These are phyloP conservation scores for Drosophila bocki DNA, from an alignment of 1,140 invertebrate species.

Conservation along the genomic window DNA sequence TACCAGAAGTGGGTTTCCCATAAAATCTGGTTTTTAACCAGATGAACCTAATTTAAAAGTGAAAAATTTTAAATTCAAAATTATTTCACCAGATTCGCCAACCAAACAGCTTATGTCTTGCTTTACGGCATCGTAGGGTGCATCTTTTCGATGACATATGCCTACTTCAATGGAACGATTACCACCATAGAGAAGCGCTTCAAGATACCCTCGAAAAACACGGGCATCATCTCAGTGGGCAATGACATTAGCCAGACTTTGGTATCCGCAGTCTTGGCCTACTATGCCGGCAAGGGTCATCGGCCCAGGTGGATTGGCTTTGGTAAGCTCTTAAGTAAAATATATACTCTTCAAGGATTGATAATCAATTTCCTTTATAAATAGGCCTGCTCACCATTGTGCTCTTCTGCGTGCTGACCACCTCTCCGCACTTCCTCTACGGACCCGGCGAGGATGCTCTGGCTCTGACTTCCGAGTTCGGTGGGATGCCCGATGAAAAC, in stretches of 20 bases:
- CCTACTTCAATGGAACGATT: constrained; percentile 92
- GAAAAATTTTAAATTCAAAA: neutral
- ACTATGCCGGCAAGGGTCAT: constrained; percentile 77
- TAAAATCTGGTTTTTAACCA: neutral
- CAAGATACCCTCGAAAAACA: constrained; percentile 91
- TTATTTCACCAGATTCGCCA: constrained; percentile 87
- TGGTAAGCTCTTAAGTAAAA: constrained; percentile 78
- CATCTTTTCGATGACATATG: constrained; percentile 90
- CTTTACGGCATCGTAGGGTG: constrained; percentile 91
- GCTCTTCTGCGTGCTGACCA: constrained; percentile 89
- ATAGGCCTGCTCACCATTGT: constrained; percentile 89
- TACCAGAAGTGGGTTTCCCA: constrained; percentile 85
- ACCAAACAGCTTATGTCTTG: constrained; percentile 91
- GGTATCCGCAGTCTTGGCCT: constrained; percentile 68
- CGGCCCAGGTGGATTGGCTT: constrained; percentile 78
- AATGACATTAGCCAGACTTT: constrained; percentile 86
- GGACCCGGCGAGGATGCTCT: constrained; percentile 90
- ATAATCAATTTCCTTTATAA: constrained; percentile 81
- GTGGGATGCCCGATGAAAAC: constrained; percentile 82
- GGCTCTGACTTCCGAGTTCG: constrained; percentile 88
- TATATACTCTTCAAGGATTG: constrained; percentile 84
- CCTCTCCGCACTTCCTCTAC: constrained; percentile 90
- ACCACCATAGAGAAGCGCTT: constrained; percentile 93
- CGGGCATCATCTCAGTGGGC: constrained; percentile 90
- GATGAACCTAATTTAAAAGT: neutral